Conservation (phyloP, 1,140 invertebrate species). For the Zaprionus inermis region DNA sequence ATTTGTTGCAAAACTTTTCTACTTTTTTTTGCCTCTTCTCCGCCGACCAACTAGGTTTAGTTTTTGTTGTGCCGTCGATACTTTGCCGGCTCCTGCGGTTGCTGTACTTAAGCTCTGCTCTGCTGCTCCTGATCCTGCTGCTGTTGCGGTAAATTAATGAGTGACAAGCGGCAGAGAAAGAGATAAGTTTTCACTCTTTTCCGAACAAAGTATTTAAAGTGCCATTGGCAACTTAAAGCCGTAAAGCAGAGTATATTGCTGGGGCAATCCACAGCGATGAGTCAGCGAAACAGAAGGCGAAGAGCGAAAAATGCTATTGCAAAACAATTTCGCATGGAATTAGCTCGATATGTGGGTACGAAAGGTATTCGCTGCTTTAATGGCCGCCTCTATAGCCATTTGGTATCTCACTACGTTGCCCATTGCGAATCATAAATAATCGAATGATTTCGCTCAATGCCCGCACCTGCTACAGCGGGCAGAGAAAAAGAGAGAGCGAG, state of each 20-base stretch:
- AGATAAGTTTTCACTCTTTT: constrained; percentile 4
- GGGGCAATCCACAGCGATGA: neutral
- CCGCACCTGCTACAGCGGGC: constrained; percentile 45
- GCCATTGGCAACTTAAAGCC: constrained; percentile 14
- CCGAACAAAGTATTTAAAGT: constrained; percentile 32
- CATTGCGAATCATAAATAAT: constrained; percentile 74
- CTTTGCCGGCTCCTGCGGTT: constrained; percentile 41
- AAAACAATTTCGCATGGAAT: neutral
- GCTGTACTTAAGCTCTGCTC: constrained; percentile 3
- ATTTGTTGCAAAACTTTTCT: constrained; percentile 74
- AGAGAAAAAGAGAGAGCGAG: too few relatives aligned
- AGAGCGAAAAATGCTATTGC: neutral
- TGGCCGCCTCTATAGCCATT: constrained; percentile 38
- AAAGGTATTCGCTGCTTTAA: constrained; percentile 9
- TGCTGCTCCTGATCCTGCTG: constrained; percentile 18
- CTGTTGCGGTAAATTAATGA: constrained; percentile 61
- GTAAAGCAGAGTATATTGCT: constrained; percentile 22
- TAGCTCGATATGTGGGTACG: neutral
- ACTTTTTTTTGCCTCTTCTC: neutral
- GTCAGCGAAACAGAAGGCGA: neutral
- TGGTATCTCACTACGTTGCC: constrained; percentile 70
- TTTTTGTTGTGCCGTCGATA: constrained; percentile 51
- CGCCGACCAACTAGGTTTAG: constrained; percentile 17
- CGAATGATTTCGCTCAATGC: constrained; percentile 77
- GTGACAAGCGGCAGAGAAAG: constrained; percentile 10